Conservation (phyloP, 2,113 vertebrate genomes). For the Orthonyx spaldingii region DNA sequence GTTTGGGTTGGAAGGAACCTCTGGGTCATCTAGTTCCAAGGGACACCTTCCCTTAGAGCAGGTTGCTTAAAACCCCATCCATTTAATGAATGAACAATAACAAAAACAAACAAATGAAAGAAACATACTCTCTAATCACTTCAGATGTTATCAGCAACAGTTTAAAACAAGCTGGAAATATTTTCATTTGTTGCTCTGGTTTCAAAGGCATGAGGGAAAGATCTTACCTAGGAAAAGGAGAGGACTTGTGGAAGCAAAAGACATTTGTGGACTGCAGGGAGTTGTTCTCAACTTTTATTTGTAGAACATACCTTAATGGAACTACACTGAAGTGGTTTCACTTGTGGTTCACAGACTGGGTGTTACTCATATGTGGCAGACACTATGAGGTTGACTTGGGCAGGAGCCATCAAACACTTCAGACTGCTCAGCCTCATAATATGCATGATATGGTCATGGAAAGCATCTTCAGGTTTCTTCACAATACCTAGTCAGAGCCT, state of each 20-base stretch:
- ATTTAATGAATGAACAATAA: neutral
- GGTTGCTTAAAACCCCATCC: neutral
- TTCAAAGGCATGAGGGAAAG: neutral
- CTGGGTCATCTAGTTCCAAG: neutral
- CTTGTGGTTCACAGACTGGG: neutral
- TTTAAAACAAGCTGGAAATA: neutral
- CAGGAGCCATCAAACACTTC: neutral
- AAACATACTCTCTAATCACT: neutral
- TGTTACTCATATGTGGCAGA: neutral
- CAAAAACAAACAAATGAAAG: neutral
- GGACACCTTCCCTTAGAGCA: neutral
- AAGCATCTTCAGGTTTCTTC: neutral
- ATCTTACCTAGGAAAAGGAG: neutral
- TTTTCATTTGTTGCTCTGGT: neutral
- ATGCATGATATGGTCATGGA: neutral
- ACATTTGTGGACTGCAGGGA: neutral
- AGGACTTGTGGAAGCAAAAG: neutral
- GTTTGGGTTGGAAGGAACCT: neutral
- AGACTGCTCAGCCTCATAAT: neutral
- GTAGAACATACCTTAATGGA: neutral
- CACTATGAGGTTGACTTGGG: neutral
- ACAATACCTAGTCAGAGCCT: neutral
- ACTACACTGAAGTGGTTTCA: neutral
- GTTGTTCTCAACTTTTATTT: neutral
- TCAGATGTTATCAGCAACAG: neutral